Evolutionary conservation across 2,888 invertebrate genomes (phyloP).

Genomic region (Monoplex corrugatus): DNA sequence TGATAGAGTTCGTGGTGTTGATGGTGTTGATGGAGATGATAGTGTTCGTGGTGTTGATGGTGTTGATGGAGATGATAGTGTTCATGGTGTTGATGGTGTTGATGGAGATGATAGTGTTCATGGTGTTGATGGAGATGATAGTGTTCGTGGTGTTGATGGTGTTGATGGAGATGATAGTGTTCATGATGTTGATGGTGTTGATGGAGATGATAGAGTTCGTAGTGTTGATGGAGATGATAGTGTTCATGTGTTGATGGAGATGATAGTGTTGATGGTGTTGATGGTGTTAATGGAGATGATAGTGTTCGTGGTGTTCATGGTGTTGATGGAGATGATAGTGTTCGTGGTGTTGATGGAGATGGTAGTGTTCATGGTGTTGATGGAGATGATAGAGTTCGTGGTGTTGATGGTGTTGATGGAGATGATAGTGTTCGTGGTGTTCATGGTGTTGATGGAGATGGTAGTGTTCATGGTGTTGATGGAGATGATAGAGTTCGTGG

Average conservation of each 20-base stretch:
- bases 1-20: background rate
- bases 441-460: constrained; percentile 90
- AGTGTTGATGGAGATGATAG: background rate
- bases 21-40: constrained; percentile 90
- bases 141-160: constrained; percentile 89
- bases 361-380: background rate
- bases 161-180: constrained; percentile 90
- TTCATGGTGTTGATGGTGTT: background rate
- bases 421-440: constrained; percentile 93
- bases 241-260: too few species aligned
- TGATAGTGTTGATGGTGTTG: too few species aligned
- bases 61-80: constrained; percentile 88
- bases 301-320: constrained; percentile 92
- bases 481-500: background rate
- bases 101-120: background rate
- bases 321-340: constrained; percentile 90
- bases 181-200: constrained; percentile 90
- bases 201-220: background rate
- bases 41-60: constrained; percentile 90
- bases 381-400: background rate
- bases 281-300: constrained; percentile 84
- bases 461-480: constrained; percentile 84
- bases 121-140: too few species aligned
- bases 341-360: constrained; percentile 82
- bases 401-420: constrained; percentile 83